Conservation (phyloP, 92 coral and sea anemone species). For the Epizoanthus rinbou region DNA sequence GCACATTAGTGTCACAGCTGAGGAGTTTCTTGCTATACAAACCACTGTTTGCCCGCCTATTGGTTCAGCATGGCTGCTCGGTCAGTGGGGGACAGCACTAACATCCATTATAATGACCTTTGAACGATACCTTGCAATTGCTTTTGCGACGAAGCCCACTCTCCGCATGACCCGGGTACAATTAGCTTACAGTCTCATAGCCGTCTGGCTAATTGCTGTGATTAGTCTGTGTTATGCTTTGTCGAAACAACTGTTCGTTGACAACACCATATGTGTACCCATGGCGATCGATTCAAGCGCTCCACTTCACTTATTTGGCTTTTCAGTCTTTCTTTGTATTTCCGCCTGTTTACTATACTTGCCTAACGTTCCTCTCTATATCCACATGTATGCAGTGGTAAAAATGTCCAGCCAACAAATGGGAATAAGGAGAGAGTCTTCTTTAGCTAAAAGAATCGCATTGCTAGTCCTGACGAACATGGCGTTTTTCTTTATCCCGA, state of each 20-base stretch:
- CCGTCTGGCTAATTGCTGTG: neutral
- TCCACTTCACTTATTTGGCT: neutral
- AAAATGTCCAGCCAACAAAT: neutral
- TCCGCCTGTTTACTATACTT: neutral
- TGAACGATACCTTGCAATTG: neutral
- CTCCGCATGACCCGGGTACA: neutral
- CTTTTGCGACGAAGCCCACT: neutral
- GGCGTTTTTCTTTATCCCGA: neutral
- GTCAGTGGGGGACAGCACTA: neutral
- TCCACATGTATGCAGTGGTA: slow-evolving; percentile 4
- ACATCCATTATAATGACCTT: neutral
- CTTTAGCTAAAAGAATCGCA: neutral
- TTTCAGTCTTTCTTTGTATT: neutral
- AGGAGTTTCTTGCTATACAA: neutral
- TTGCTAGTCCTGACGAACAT: neutral
- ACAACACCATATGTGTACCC: neutral
- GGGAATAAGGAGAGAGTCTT: neutral
- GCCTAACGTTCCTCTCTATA: neutral
- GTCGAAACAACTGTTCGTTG: neutral
- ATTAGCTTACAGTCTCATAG: neutral
- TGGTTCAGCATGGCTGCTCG: neutral
- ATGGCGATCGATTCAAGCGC: neutral
- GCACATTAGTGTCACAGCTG: neutral
- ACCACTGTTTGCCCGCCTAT: neutral
- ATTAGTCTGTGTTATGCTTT: neutral